Evolutionary conservation across 2,113 vertebrate species (phyloP).

Genomic region (Hypocryptadius cinnamomeus): DNA sequence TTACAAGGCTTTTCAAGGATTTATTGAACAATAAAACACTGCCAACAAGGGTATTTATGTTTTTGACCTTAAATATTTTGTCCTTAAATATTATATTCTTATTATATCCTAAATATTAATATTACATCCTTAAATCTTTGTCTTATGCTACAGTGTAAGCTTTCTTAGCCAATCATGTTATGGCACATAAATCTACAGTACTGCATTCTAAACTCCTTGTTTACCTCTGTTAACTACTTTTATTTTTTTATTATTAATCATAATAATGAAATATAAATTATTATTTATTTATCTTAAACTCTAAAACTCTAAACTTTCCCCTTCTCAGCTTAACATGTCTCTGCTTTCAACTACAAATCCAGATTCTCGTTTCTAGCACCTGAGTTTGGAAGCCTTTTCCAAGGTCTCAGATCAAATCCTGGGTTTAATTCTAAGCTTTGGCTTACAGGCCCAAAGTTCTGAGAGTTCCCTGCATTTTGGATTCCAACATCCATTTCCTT

Average conservation of each 20-base stretch:
- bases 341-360: neutral
- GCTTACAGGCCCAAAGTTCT: neutral
- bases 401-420: neutral
- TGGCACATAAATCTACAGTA: neutral
- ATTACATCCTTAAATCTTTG: neutral
- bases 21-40: neutral
- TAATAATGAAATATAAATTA: neutral
- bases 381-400: neutral
- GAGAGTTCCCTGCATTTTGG: neutral
- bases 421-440: neutral
- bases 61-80: no score
- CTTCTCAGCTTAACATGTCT: neutral
- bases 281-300: neutral
- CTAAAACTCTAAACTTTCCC: neutral
- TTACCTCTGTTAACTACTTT: neutral
- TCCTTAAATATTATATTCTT: no score
- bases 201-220: neutral
- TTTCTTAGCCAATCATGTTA: neutral
- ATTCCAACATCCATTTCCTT: neutral
- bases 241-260: neutral
- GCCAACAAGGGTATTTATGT: neutral
- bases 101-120: no score
- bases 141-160: neutral
- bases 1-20: neutral
- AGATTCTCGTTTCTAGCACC: fast-evolving